Percentiles rank a stretch among this genome's conserved stretches.
These are phyloP conservation scores for Chionomys nivalis DNA, from an alignment of 2,113 vertebrate genomes.

Conservation along the genomic window DNA sequence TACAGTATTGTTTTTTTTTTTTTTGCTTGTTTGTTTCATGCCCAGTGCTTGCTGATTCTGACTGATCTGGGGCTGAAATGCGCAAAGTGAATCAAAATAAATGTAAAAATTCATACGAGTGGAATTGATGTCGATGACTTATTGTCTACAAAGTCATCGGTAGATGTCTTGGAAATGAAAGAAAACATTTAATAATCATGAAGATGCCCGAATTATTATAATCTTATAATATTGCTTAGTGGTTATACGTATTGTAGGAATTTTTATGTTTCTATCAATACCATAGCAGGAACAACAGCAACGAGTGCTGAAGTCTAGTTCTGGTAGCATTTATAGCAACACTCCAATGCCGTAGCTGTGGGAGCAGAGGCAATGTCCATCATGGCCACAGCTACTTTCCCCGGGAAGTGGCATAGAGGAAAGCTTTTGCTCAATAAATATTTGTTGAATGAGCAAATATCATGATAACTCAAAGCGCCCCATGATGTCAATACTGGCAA, in stretches of 20 bases:
- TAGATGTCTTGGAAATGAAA: constrained; percentile 4
- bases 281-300: background rate
- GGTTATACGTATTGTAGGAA: background rate
- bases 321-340: background rate
- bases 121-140: background rate
- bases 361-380: background rate
- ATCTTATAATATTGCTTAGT: background rate
- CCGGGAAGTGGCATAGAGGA: background rate
- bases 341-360: background rate
- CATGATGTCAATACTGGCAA: background rate
- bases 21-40: background rate
- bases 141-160: background rate
- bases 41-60: background rate
- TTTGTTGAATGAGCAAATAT: constrained; percentile 8
- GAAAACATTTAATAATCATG: background rate
- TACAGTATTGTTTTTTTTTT: background rate
- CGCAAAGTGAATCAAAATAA: background rate
- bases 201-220: background rate
- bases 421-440: background rate
- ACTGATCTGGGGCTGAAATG: background rate
- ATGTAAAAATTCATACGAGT: background rate
- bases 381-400: background rate
- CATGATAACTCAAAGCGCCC: background rate
- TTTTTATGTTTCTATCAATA: background rate
- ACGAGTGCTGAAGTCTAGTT: background rate